Percentiles rank a stretch among this genome's conserved stretches.
Conservation (phyloP, 2,797 vertebrate species). For the Chromis chromis region DNA sequence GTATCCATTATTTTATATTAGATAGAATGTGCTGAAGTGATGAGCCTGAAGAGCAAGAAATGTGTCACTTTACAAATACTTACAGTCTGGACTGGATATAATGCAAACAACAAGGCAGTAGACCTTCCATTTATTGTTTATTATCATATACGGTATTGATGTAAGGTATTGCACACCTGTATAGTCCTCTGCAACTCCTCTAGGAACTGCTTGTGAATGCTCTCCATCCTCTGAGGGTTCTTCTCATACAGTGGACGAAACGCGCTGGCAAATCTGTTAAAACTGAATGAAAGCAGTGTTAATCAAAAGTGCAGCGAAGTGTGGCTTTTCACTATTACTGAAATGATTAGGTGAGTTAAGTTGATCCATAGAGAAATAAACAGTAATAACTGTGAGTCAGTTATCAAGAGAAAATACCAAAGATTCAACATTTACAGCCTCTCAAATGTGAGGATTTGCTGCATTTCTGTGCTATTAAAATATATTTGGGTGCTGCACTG, state of each 20-base stretch:
- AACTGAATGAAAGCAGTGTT: constrained; percentile 76
- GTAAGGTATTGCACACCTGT: constrained; percentile 77
- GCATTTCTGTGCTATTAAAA: too few relatives aligned
- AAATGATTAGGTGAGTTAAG: neutral
- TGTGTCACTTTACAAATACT: neutral
- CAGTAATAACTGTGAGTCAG: neutral
- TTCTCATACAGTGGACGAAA: constrained; percentile 88
- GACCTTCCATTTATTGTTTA: neutral
- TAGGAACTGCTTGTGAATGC: constrained; percentile 89
- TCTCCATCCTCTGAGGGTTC: constrained; percentile 87
- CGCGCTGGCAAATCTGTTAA: constrained; percentile 87
- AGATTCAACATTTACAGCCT: neutral
- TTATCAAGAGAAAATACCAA: neutral
- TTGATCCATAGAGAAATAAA: neutral
- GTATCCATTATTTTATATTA: too few relatives aligned
- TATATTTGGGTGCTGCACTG: too few relatives aligned
- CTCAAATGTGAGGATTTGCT: neutral
- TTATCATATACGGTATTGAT: neutral
- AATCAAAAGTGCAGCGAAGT: neutral
- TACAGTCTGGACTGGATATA: neutral
- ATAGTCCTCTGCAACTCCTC: constrained; percentile 85
- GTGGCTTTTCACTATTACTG: neutral
- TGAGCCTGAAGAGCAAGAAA: too few relatives aligned
- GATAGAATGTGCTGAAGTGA: too few relatives aligned
- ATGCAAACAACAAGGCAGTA: constrained; percentile 9